Base-by-base conservation (phyloP, 2,797 vertebrate species). In the Gymnodraco acuticeps region DNA sequence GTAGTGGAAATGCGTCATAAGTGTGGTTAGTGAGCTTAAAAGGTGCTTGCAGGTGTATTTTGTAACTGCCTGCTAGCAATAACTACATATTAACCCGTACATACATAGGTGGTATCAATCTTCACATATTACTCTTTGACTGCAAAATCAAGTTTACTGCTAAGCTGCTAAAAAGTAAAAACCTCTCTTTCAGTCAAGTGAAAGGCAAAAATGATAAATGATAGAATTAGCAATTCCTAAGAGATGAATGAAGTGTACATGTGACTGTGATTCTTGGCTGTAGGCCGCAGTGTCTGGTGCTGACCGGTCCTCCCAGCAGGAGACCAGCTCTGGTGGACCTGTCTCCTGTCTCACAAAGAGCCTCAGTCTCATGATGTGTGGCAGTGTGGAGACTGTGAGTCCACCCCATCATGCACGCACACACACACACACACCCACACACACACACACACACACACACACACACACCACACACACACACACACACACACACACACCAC, bases 281-380 rank as follows among this genome's bases (percentile, higher is more conserved):
- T 46, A 99, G 98, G 81, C 97, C 98, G 0, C 97, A 99, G 90
- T 98, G 97, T 90, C 89, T 99, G 90, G 97, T 99, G 59, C 95
- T 99, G n/a, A 98, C 96, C 0, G 98, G 98, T 6, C 95, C 97
- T 31, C 98, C 98, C 65, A 96, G 94, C 89, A 95, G 94, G 71
- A 97, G 98, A 0, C 98, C 98, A 0, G 96, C 96, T n/a, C 93
- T 99, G 64, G 96, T 98, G 78, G 98, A 99, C 83, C 96, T 99
- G 0, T 96, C 74, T 92, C 93, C 77, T 96, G 96, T 15, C 96
- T 99, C 86, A 99, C 98, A 16, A 98, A 98, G 74, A 95, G 96
- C 63, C 95, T 97, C 78, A 99, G 98, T 86, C 94, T 99, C 71
- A 99, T 99, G 98, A 94, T 99, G 73, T 99, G 98, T 0, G 96